phyloP scores from a whole-genome alignment of 2,113 vertebrate genomes.

The Rhodinocichla rosea region DNA sequence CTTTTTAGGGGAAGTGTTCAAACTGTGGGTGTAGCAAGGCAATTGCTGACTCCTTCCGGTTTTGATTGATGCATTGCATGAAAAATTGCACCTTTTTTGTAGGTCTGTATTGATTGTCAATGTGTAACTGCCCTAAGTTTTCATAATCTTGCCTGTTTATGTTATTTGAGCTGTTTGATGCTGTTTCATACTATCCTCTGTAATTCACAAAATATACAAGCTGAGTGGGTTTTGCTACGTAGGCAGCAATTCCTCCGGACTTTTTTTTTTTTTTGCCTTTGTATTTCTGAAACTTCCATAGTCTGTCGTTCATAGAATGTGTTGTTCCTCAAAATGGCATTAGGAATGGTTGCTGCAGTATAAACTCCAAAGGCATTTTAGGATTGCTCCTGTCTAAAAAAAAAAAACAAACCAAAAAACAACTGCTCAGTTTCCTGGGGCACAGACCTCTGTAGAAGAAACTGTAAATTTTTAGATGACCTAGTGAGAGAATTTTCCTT shows the following conservation, averaged over 20 bases:
- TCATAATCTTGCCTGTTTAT: not conserved
- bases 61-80: not conserved
- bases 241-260: not conserved
- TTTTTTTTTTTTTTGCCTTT: not conserved
- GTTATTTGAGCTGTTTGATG: not conserved
- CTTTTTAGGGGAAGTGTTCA: not conserved
- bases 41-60: not conserved
- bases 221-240: not conserved
- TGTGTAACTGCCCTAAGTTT: not conserved
- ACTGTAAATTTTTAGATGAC: not conserved
- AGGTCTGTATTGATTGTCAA: not conserved
- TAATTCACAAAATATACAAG: not conserved
- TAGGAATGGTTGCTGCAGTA: not conserved
- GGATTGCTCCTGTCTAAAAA: not conserved
- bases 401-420: not conserved
- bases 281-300: not conserved
- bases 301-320: not conserved
- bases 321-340: not conserved
- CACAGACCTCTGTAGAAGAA: not conserved
- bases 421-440: fast-evolving
- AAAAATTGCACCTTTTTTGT: not conserved
- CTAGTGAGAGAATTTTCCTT: not conserved
- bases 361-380: not conserved
- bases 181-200: not conserved
- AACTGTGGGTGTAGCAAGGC: not conserved